These are phyloP conservation scores for Catharus fuscescens DNA, from an alignment of 2,113 vertebrate species.

Conservation along the genomic window DNA sequence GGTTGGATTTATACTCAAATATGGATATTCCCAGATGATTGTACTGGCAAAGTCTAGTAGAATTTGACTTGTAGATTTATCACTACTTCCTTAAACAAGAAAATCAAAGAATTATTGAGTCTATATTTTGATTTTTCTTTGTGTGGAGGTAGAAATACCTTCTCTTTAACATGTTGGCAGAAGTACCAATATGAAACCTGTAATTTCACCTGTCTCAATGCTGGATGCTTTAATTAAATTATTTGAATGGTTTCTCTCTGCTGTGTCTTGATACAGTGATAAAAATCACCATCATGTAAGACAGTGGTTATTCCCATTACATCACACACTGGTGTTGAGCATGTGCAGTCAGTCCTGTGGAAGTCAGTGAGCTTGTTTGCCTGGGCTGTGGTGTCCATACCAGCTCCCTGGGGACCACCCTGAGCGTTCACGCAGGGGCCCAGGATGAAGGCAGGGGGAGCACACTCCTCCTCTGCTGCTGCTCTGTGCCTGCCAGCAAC, in stretches of 20 bases:
- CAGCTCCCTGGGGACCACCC: background rate
- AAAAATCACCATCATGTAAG: background rate
- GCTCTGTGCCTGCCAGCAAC: conserved; percentile 9
- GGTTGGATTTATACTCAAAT: background rate
- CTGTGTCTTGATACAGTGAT: background rate
- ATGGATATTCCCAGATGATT: background rate
- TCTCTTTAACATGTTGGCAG: background rate
- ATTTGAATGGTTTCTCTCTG: background rate
- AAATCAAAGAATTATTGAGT: background rate
- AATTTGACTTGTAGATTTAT: background rate
- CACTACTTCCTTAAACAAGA: background rate
- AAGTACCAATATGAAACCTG: background rate
- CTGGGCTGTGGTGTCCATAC: background rate
- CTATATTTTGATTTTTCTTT: background rate
- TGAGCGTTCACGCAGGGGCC: background rate
- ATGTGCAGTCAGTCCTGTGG: background rate
- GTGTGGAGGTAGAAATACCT: background rate
- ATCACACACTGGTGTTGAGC: accelerated
- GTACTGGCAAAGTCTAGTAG: background rate
- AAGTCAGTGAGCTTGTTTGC: background rate
- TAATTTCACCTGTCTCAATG: background rate
- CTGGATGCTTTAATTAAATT: background rate
- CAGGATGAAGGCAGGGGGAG: background rate
- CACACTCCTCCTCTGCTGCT: background rate
- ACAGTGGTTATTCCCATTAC: accelerated